Evolutionary conservation across 2,888 invertebrate species (phyloP).

Genomic region (Melanotus villosus): DNA sequence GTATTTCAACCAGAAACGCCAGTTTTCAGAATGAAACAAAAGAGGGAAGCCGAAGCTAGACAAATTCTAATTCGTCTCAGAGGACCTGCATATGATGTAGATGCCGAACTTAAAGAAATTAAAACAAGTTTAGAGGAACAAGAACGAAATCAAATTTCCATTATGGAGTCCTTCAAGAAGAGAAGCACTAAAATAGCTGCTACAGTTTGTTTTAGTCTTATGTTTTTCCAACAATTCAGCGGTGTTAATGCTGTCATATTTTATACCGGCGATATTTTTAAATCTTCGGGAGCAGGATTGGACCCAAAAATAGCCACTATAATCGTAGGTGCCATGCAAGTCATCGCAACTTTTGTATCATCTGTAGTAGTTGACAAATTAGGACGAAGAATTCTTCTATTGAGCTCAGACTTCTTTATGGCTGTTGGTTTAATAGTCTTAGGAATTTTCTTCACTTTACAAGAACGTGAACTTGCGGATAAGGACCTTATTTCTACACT

Average conservation of each 20-base stretch:
- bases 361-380: slow-evolving; percentile 85
- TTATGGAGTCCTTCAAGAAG: slow-evolving; percentile 68
- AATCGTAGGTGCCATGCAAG: slow-evolving; percentile 88
- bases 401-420: slow-evolving; percentile 81
- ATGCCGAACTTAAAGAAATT: slow-evolving; percentile 78
- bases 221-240: slow-evolving; percentile 92
- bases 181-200: slow-evolving; percentile 78
- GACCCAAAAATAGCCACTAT: slow-evolving; percentile 78
- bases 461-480: slow-evolving; percentile 62
- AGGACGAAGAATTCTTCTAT: slow-evolving; percentile 83
- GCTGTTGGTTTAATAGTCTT: slow-evolving; percentile 78
- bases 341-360: slow-evolving; percentile 81
- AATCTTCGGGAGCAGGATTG: slow-evolving; percentile 74
- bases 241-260: slow-evolving; percentile 90
- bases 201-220: slow-evolving; percentile 81
- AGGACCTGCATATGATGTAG: slow-evolving; percentile 79
- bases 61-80: slow-evolving; percentile 80
- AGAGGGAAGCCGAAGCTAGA: slow-evolving; percentile 76
- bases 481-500: slow-evolving; percentile 70
- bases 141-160: slow-evolving; percentile 71
- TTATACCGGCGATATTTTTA: slow-evolving; percentile 83
- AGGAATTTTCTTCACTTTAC: slow-evolving; percentile 78
- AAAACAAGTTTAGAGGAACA: slow-evolving; percentile 72
- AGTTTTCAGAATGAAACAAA: slow-evolving; percentile 77
- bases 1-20: slow-evolving; percentile 93